Evolutionary conservation across 1,140 invertebrate species (phyloP), one percentile per base, ranked within the genome.

Genomic region (Ruditapes philippinarum): DNA sequence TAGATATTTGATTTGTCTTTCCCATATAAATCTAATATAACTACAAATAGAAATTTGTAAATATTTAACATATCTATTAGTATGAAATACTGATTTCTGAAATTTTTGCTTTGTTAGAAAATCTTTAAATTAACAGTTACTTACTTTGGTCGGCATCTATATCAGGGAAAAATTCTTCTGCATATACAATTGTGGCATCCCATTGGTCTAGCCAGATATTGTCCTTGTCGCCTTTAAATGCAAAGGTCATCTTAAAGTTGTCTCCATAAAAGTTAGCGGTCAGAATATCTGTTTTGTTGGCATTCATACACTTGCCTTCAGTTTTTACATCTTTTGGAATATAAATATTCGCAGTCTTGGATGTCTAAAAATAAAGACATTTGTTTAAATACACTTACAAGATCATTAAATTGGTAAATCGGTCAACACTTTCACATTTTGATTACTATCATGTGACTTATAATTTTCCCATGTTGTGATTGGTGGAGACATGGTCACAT

Each of bases 201-300:
- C 36, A 33, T 9, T 70, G 65, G 19, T 78, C 45, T 49, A n/a
- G 54, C 74, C 74, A 78, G 31, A 78, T 51, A 28, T 78, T 57
- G 31, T 33, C 28, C 22, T 11, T 49, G 31, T 78, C 74, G 14
- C 74, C 45, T 36, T 36, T 54, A 22, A 78, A 78, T 9, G n/a
- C 45, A 38, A 78, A 78, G 1, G 31, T 28, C 31, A 78, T 28
- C 25, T 51, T 19, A 3, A 19, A 78, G 45, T 31, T 25, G 54
- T 33, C 74, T 54, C 36, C 31, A n/a, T n/a, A n/a, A 51, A 78
- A 78, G 1, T 11, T 54, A 0, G 74, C 74, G 28, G 0, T 51
- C 45, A 78, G 25, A 22, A 40, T 70, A 17, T 70, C 65, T 1
- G 22, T 54, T 3, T 57, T 78, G 2, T 54, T 38, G 2, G 11